Evolutionary conservation across 2,113 vertebrate species (phyloP), one percentile per base, ranked within the genome.

Genomic region (Ursus arctos): DNA sequence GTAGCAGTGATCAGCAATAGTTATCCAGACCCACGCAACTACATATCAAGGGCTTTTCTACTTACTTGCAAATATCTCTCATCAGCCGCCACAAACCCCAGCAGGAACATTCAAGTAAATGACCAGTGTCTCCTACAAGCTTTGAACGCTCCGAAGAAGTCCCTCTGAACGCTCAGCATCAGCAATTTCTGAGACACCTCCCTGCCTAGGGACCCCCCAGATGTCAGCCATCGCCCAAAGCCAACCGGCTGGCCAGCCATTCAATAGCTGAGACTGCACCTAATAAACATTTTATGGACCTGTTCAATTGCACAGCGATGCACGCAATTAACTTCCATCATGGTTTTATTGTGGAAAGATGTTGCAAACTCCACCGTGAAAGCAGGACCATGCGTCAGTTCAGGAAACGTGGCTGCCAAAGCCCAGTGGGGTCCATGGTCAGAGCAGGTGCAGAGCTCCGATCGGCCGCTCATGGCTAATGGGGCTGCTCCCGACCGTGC

Each of bases 241-340:
- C 74, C 90, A 19, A 96, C 74, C n/a, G 33, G 88, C 89, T 71
- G 69, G 86, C 94, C 86, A 55, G 82, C 72, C 82, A 7, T 93
- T 72, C 82, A 13, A 40, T 74, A 43, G 87, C 55, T 24, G 18
- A 1, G 3, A 53, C 47, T 63, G 76, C 57, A 81, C 81, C 85
- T 88, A 59, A 94, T 96, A 93, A 96, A 97, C 93, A 81, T 92
- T 94, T 97, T 95, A 97, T 76, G 93, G 92, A 59, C 88, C 94
- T 79, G 74, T 88, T 97, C 94, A 86, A 67, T 59, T 24, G 85
- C 93, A 69, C 74, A 96, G 82, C 8, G 26, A 95, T 80, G 61
- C 94, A 95, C 83, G 80, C 91, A 90, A 87, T 97, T 97, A 97
- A 83, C 94, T 90, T 72, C 83, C 79, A 71, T 74, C 26, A 0